Percentiles rank a stretch among this genome's conserved stretches.
Conservation (phyloP, 2,797 vertebrate genomes). For the Chromobotia macracanthus region DNA sequence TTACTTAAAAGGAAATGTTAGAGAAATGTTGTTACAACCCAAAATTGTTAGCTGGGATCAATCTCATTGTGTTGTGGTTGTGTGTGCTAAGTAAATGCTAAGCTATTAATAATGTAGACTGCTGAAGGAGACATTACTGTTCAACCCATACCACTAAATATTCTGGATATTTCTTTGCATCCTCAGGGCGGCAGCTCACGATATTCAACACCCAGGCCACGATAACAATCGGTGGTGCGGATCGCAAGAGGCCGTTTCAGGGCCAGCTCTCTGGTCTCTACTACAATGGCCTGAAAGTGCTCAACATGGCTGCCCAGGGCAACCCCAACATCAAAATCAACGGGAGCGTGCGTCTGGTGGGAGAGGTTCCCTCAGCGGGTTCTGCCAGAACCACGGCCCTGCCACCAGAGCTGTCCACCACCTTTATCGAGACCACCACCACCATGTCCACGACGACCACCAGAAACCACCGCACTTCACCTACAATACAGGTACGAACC, state of each 20-base stretch:
- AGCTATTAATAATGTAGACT: constrained; percentile 38
- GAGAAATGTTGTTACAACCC: too few species aligned
- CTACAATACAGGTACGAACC: constrained; percentile 87
- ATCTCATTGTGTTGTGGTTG: constrained; percentile 13
- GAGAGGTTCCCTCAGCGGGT: constrained; percentile 88
- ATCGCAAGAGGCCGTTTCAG: constrained; percentile 92
- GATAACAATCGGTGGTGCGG: constrained; percentile 91
- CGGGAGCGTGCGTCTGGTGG: constrained; percentile 95
- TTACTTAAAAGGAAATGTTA: too few species aligned
- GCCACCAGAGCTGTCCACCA: constrained; percentile 92
- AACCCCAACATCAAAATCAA: constrained; percentile 94
- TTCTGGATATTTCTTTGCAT: constrained; percentile 59
- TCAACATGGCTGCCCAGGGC: constrained; percentile 95
- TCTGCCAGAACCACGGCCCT: constrained; percentile 89
- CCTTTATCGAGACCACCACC: constrained; percentile 95
- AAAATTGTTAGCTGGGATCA: too few species aligned
- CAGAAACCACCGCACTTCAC: constrained; percentile 91
- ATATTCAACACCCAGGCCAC: constrained; percentile 99
- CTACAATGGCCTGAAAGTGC: constrained; percentile 96
- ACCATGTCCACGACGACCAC: constrained; percentile 97
- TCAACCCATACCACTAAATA: constrained; percentile 18
- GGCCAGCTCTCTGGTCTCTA: constrained; percentile 97
- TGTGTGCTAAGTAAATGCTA: constrained; percentile 30
- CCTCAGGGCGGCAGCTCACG: constrained; percentile 93
- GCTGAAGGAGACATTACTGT: constrained; percentile 6